Evolutionary conservation across 2,797 vertebrate species (phyloP), one percentile per base, ranked within the genome.

Genomic region (Euthynnus affinis): DNA sequence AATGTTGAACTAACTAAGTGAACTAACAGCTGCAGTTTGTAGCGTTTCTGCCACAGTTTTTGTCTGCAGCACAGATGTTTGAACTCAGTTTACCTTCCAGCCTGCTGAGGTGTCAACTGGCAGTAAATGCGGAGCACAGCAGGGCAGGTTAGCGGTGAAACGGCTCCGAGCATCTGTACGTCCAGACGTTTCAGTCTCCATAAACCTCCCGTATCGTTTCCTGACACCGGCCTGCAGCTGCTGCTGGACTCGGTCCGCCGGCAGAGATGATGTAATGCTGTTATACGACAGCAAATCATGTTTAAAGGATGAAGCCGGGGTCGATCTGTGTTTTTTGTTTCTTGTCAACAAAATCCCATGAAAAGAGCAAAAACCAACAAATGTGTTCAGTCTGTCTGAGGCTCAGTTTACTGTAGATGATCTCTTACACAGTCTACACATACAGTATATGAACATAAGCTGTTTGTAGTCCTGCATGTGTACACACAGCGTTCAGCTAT

Each of bases 31-130:
- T 32, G 5, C 29, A 32, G 29, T 32, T 32, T 32, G 6, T 32
- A n/a, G n/a, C n/a, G n/a, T n/a, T n/a, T n/a, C 29, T 32, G 29
- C 29, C 29, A 7, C 29, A 5, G 27, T 29, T 29, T 29, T 29
- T 29, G 27, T 29, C 27, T 29, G 27, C 27, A 32, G 29, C 29
- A 32, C 29, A 32, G 71, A 68, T 49, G 74, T 61, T 71, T 78
- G 46, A 66, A 73, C 61, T 71, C 40, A 2, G 68, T 67, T 76
- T 23, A 70, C 23, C 73, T 71, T 44, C 55, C 6, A n/a, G 75
- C 69, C 75, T 17, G 75, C 72, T 42, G 61, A 83, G 80, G 81
- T 57, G 69, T 61, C 75, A 68, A 71, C 68, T 74, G 86, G 61
- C 69, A 42, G 73, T 29, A 65, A 59, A 73, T 73, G 37, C 42